Conservation (phyloP, 2,888 invertebrate genomes). For the Nephrotoma guestfalica region DNA sequence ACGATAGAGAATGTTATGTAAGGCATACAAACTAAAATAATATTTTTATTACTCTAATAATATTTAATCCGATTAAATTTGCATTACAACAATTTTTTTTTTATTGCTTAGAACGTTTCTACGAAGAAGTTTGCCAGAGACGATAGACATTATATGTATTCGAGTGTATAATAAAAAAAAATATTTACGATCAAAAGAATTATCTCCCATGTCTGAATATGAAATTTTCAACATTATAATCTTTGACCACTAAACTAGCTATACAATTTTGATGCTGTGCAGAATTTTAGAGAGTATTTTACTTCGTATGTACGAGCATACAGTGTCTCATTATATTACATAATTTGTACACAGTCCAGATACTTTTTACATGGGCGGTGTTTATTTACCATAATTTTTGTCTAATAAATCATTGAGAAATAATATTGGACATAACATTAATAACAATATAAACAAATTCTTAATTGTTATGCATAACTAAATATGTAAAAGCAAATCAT, state of each 20-base stretch:
- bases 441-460: not conserved
- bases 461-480: not conserved
- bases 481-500: not conserved
- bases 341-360: not conserved
- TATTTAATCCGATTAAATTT: not conserved
- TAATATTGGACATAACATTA: not conserved
- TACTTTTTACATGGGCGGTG: not conserved
- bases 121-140: not conserved
- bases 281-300: no score
- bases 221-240: not conserved
- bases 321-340: no score
- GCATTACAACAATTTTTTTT: not conserved
- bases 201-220: not conserved
- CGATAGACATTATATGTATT: not conserved
- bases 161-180: not conserved
- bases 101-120: not conserved
- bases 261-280: not conserved
- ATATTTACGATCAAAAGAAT: not conserved
- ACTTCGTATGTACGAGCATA: no score
- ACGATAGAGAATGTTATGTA: not conserved
- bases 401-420: not conserved
- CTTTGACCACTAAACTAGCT: not conserved
- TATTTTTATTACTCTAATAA: not conserved
- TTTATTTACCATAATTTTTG: not conserved
- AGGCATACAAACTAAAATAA: not conserved